Evolutionary conservation across 2,113 vertebrate species (phyloP).

Genomic region (Brienomyrus longianalis): DNA sequence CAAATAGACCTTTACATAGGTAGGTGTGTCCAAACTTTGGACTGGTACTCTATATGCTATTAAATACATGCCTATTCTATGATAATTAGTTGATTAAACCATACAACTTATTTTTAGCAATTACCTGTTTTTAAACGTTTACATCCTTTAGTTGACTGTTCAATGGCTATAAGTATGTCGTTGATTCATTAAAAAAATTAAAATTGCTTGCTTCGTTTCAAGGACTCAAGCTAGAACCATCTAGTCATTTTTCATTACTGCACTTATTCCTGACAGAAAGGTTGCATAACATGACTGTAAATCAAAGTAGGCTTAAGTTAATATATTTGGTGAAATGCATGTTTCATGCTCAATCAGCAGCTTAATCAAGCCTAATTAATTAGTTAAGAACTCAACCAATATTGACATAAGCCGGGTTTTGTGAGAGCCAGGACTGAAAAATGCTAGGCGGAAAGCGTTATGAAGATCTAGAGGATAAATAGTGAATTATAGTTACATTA

Average conservation of each 20-base stretch:
- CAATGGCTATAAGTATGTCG: neutral
- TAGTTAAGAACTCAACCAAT: neutral
- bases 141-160: neutral
- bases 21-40: neutral
- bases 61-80: neutral
- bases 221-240: neutral
- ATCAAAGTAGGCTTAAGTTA: neutral
- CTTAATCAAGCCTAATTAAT: neutral
- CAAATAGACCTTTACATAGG: neutral
- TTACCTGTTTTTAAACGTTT: neutral
- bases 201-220: neutral
- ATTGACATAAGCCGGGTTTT: neutral
- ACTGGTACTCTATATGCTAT: neutral
- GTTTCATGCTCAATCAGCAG: neutral
- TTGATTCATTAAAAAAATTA: neutral
- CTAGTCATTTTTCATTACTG: neutral
- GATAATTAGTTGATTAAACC: neutral
- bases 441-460: neutral
- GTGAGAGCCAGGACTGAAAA: neutral
- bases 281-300: neutral
- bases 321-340: neutral
- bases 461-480: neutral
- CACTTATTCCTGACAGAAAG: neutral
- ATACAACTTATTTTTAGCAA: neutral
- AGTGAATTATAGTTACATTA: neutral